These are phyloP conservation scores for Pocota personata DNA, from an alignment of 2,888 invertebrate genomes.

Conservation along the genomic window DNA sequence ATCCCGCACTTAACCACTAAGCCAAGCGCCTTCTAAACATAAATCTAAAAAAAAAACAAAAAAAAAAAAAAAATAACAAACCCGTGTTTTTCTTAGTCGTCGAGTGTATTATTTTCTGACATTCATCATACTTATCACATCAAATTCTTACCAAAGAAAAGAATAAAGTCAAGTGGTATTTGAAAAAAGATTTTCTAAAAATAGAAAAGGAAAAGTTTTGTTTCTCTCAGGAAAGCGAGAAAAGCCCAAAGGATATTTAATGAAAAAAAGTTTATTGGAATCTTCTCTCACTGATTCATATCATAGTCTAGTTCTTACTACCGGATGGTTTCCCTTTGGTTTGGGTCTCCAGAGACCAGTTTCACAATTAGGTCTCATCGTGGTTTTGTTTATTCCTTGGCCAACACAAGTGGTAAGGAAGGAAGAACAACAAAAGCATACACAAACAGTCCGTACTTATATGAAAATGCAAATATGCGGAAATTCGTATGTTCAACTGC, in stretches of 20 bases:
- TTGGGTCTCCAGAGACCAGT: neutral
- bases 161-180: neutral
- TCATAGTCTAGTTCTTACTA: neutral
- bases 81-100: neutral
- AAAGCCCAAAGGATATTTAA: neutral
- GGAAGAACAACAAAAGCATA: neutral
- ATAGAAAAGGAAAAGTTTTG: neutral
- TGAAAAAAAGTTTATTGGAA: neutral
- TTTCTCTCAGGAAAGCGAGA: neutral
- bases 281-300: neutral
- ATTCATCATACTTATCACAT: neutral
- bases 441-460: neutral
- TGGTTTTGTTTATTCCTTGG: neutral
- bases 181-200: neutral
- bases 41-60: too few relatives aligned
- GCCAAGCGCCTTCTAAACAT: too few relatives aligned
- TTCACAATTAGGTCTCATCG: neutral
- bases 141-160: neutral
- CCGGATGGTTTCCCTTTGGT: neutral
- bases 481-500: neutral
- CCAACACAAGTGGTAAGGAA: neutral
- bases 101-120: neutral
- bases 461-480: conserved; percentile 3
- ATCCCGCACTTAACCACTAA: too few relatives aligned
- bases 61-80: too few relatives aligned